Conservation (phyloP, 2,888 invertebrate genomes). For the Dolichomitus sp. region DNA sequence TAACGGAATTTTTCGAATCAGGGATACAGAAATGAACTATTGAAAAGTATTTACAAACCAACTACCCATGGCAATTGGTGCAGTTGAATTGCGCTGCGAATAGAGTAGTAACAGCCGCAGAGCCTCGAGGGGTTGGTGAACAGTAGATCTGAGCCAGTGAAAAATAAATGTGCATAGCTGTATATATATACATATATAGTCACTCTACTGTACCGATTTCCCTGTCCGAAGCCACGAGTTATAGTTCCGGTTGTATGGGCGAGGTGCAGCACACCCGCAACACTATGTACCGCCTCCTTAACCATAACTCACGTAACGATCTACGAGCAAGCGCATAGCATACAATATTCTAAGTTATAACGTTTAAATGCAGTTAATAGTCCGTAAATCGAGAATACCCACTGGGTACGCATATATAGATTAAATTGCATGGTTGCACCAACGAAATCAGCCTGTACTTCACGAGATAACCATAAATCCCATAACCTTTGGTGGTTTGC, state of each 20-base stretch:
- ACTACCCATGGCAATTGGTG: neutral
- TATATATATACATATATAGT: slow-evolving; percentile 3
- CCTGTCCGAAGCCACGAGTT: slow-evolving; percentile 49
- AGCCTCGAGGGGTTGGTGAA: slow-evolving; percentile 13
- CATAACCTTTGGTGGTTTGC: too few relatives aligned
- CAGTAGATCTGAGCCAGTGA: slow-evolving; percentile 25
- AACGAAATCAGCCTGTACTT: neutral
- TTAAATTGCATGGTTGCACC: neutral
- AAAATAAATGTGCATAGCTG: slow-evolving; percentile 10
- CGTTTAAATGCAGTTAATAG: slow-evolving; percentile 64
- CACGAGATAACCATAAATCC: neutral
- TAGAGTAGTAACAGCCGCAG: slow-evolving; percentile 23
- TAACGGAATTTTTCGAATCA: neutral
- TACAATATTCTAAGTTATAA: slow-evolving; percentile 63
- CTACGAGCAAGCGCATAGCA: slow-evolving; percentile 34
- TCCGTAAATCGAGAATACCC: slow-evolving; percentile 51
- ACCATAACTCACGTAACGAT: slow-evolving; percentile 61
- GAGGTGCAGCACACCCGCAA: slow-evolving; percentile 3
- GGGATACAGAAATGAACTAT: neutral
- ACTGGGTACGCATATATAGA: neutral
- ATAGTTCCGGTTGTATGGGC: slow-evolving; percentile 50
- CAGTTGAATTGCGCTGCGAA: slow-evolving; percentile 6
- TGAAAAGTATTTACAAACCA: neutral
- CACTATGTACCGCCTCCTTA: slow-evolving; percentile 1
- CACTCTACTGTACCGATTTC: slow-evolving; percentile 48